A percentile compares a stretch with the other conserved stretches of the same genome.
Evolutionary conservation across 2,113 vertebrate species (phyloP).

Genomic region (Piaya cayana): DNA sequence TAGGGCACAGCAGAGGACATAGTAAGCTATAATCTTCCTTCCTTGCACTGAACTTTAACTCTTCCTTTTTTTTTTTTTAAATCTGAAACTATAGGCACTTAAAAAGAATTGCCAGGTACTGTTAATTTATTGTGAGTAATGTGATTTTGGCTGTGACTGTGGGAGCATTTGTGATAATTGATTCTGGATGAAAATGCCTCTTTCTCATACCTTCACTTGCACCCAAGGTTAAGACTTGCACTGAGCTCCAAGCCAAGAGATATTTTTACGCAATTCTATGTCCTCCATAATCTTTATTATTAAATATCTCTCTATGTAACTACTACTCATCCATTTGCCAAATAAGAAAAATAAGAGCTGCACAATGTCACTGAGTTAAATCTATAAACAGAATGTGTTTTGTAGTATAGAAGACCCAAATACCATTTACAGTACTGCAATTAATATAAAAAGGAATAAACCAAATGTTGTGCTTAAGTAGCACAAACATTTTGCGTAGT

Average conservation of each 20-base stretch:
- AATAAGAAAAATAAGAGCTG: not conserved
- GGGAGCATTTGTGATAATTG: constrained; percentile 58
- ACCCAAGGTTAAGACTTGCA: constrained; percentile 26
- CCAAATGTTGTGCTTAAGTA: not conserved
- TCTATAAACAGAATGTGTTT: not conserved
- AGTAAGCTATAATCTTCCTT: not conserved
- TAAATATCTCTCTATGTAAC: not conserved
- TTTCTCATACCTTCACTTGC: constrained; percentile 42
- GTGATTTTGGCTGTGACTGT: constrained; percentile 43
- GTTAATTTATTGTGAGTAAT: constrained; percentile 52
- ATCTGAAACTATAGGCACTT: not conserved
- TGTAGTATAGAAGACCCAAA: not conserved
- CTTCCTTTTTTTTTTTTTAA: not conserved
- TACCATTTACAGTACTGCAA: not conserved
- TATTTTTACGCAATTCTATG: not conserved
- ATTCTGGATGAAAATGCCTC: constrained; percentile 43
- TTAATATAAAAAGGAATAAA: not conserved
- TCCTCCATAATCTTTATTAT: not conserved
- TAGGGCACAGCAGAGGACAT: fast-evolving
- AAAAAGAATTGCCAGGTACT: constrained; percentile 1
- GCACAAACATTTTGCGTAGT: not conserved
- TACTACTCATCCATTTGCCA: not conserved
- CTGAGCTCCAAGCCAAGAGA: constrained; percentile 7
- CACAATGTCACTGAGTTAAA: not conserved
- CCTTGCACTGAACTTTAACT: not conserved